Conservation (phyloP, 35 echinoderm and acorn worm genomes). For the Heliocidaris erythrogramma region DNA sequence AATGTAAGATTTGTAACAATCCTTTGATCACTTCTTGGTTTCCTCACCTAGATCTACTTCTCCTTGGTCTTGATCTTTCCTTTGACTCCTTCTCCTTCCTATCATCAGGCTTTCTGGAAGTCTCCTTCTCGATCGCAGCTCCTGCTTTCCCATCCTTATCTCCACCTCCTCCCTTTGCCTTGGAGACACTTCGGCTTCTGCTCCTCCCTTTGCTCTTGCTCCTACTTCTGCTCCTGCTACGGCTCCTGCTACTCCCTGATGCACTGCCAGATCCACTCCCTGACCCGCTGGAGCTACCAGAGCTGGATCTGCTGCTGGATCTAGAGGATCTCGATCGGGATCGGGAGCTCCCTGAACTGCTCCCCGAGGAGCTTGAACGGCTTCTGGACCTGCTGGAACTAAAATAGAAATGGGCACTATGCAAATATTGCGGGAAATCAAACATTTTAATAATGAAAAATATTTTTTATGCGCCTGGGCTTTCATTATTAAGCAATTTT, state of each 20-base stretch:
- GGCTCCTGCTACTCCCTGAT: conserved; percentile 67
- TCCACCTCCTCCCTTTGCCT: conserved; percentile 73
- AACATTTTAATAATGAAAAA: not conserved
- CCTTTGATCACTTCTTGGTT: not conserved
- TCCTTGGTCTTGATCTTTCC: conserved; percentile 62
- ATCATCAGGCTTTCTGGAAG: conserved; percentile 39
- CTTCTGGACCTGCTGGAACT: conserved; percentile 57
- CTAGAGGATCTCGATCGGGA: conserved; percentile 39
- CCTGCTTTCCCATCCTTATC: conserved; percentile 58
- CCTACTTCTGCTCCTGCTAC: conserved; percentile 67
- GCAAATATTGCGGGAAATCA: not conserved
- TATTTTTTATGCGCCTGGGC: not conserved
- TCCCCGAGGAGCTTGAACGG: conserved; percentile 64
- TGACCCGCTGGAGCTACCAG: conserved; percentile 81
- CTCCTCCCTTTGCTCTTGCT: conserved; percentile 65
- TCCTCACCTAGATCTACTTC: conserved; percentile 79
- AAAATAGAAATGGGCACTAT: not conserved
- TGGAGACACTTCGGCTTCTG: conserved; percentile 56
- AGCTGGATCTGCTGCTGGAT: conserved; percentile 65
- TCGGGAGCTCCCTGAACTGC: conserved; percentile 78
- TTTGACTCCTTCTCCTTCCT: conserved; percentile 56
- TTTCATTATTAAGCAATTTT: not conserved
- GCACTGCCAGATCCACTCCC: conserved; percentile 70
- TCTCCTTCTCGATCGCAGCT: conserved; percentile 58
- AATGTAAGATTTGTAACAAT: no score